Evolutionary conservation across 2,888 invertebrate genomes (phyloP), one percentile per base, ranked within the genome.

Genomic region (Dolomedes plantarius): DNA sequence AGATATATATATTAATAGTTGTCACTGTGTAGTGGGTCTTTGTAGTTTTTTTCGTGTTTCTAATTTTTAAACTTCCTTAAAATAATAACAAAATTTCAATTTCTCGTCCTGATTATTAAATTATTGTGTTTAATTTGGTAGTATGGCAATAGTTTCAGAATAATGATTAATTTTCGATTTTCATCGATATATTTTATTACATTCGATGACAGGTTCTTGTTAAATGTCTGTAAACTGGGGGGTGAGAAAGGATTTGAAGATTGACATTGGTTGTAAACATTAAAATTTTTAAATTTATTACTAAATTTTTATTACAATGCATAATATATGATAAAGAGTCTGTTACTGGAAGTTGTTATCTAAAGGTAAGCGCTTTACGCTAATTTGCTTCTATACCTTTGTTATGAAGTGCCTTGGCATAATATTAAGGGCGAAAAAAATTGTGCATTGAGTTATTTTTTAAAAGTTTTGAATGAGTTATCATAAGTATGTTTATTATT

Each of bases 131-230:
- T n/a, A n/a, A n/a, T n/a, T n/a, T n/a, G n/a, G n/a, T 28, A 27
- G 9, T n/a, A 6, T 69, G 69, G 69, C 69, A 69, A 41, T 73
- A 74, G 64, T 74, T 56, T 68, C 62, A 11, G 31, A 46, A 29
- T 29, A 75, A 64, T 71, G 71, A 64, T 64, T 76, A 76, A 71
- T 64, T 75, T 82, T 65, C 46, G 64, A 32, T 69, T 56, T 73
- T 65, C 46, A 82, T 82, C 82, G 82, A 82, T 82, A 76, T 64
- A 16, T 64, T 16, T 50, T 31, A 56, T 46, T 39, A 31, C 68
- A 76, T 85, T 78, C 85, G 78, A 85, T 85, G 85, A 85, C 73
- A 85, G 77, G 85, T 78, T 78, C 78, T 77, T 62, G 78, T 69
- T 75, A 39, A 36, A 75, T 72, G 83, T 74, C 50, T 74, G 62